Evolutionary conservation across 2,888 invertebrate species (phyloP).

Genomic region (Erebia epiphron): DNA sequence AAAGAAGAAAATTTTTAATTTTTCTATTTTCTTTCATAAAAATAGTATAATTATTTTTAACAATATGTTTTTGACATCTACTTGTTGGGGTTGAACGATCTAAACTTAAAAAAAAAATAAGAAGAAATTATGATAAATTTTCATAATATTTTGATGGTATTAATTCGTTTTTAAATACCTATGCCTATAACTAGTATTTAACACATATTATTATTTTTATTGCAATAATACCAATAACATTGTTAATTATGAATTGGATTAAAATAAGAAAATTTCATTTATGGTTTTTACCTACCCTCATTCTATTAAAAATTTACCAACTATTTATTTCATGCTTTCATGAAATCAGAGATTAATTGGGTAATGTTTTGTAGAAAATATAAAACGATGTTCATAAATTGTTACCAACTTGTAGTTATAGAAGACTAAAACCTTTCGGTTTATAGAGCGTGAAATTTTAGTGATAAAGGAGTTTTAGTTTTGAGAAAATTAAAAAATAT

Average conservation of each 20-base stretch:
- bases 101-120: too few species aligned
- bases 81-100: too few species aligned
- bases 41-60: too few species aligned
- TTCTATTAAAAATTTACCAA: background rate
- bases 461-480: too few species aligned
- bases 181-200: too few species aligned
- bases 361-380: background rate
- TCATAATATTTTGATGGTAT: background rate
- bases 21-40: too few species aligned
- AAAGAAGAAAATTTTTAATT: too few species aligned
- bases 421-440: conserved; percentile 30
- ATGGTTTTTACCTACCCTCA: background rate
- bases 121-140: background rate
- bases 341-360: background rate
- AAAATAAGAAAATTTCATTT: background rate
- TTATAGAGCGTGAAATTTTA: too few species aligned
- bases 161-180: too few species aligned
- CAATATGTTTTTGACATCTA: too few species aligned
- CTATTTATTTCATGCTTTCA: background rate
- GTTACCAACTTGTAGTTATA: conserved; percentile 24
- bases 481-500: too few species aligned
- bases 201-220: background rate
- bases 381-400: too few species aligned
- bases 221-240: background rate
- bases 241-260: background rate